phyloP scores from a whole-genome alignment of 1,140 invertebrate genomes.

The Drosophila willistoni region DNA sequence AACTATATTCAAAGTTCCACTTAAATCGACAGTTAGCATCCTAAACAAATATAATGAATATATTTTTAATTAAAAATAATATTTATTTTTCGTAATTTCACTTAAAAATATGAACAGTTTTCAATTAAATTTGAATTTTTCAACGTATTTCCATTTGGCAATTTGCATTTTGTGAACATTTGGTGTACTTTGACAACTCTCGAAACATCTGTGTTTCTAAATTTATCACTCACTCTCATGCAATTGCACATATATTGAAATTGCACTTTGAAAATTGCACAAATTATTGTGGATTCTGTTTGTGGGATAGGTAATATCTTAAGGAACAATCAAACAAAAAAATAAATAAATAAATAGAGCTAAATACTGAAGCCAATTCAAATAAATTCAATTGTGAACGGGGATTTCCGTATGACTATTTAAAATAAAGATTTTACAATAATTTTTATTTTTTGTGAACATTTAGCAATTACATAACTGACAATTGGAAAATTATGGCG shows the following conservation, averaged over 20 bases:
- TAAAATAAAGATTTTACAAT: too few species aligned
- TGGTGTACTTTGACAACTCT: conserved; percentile 32
- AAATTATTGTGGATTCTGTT: conserved; percentile 26
- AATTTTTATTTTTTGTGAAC: neutral
- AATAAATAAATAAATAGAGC: neutral
- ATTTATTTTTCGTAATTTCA: neutral
- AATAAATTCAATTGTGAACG: too few species aligned
- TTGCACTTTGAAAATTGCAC: conserved; percentile 29
- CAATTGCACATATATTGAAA: conserved; percentile 42
- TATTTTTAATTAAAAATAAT: neutral
- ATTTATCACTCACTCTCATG: conserved; percentile 43
- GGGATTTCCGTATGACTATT: too few species aligned
- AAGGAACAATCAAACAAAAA: neutral
- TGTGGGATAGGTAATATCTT: conserved; percentile 25
- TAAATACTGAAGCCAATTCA: too few species aligned
- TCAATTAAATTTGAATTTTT: conserved; percentile 7
- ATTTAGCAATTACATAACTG: conserved; percentile 73
- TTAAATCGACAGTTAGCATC: too few species aligned
- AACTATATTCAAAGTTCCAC: neutral
- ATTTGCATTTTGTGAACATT: neutral
- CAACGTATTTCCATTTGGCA: conserved; percentile 8
- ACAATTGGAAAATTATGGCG: conserved; percentile 58
- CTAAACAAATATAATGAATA: too few species aligned
- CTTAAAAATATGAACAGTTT: neutral
- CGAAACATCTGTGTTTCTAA: conserved; percentile 60